Evolutionary conservation across 1,140 invertebrate genomes (phyloP).

Genomic region (Nebria ingens): DNA sequence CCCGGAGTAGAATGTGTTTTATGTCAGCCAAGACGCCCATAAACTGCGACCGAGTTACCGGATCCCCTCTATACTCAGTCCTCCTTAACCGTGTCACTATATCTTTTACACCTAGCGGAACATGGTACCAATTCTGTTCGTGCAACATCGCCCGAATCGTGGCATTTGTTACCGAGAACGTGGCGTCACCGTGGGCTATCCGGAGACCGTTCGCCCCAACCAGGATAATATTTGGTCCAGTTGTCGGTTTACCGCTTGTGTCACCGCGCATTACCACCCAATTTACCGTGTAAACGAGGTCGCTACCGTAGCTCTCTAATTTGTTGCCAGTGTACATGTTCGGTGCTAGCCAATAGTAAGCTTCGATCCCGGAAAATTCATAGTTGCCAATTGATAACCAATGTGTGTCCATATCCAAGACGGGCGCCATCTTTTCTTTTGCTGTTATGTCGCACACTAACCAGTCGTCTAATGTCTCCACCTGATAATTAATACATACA

Average conservation of each 20-base stretch:
- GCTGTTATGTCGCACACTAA: constrained; percentile 49
- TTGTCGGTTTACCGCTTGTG: constrained; percentile 74
- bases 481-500: constrained; percentile 30
- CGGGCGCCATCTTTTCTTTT: constrained; percentile 37
- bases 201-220: constrained; percentile 60
- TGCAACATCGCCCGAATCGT: constrained; percentile 50
- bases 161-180: constrained; percentile 31
- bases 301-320: constrained; percentile 74
- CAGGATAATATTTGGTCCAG: constrained; percentile 75
- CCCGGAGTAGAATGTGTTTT: constrained; percentile 70
- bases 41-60: constrained; percentile 65
- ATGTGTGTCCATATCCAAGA: constrained; percentile 41
- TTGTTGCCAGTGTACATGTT: constrained; percentile 61
- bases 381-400: constrained; percentile 49
- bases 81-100: constrained; percentile 42
- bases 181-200: constrained; percentile 60
- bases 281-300: constrained; percentile 61
- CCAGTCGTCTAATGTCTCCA: constrained; percentile 52
- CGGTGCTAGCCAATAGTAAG: constrained; percentile 85
- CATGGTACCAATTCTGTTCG: constrained; percentile 66
- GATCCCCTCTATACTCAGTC: constrained; percentile 48
- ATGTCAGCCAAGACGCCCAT: constrained; percentile 75
- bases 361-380: constrained; percentile 56
- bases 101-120: constrained; percentile 47
- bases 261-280: constrained; percentile 84